Conservation (phyloP, 2,113 vertebrate genomes). For the Mormyrus iriodes region DNA sequence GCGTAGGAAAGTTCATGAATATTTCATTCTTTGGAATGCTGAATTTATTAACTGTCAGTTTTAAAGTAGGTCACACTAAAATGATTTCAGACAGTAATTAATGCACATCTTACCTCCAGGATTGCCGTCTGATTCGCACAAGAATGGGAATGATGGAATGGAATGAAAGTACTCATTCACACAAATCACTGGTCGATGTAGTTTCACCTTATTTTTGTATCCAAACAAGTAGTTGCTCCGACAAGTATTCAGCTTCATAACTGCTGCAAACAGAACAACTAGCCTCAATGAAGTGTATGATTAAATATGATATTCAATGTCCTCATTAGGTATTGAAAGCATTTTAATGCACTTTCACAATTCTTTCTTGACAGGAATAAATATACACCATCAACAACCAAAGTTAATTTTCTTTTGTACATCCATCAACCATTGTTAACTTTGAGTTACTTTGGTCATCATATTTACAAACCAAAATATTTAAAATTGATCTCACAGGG, state of each 20-base stretch:
- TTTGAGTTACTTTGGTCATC: background rate
- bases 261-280: background rate
- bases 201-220: background rate
- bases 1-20: slow-evolving; percentile 19
- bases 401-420: background rate
- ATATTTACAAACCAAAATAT: background rate
- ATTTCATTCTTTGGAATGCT: slow-evolving; percentile 17
- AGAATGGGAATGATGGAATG: slow-evolving; percentile 11
- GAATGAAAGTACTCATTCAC: slow-evolving; percentile 3
- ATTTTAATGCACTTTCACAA: background rate
- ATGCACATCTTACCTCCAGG: slow-evolving; percentile 22
- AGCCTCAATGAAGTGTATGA: background rate
- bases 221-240: slow-evolving; percentile 8
- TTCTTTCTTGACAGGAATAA: background rate
- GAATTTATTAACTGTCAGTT: slow-evolving; percentile 17
- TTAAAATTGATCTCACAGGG: background rate
- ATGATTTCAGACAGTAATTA: slow-evolving; percentile 16
- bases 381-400: background rate
- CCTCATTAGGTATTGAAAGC: background rate
- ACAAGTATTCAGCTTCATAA: background rate
- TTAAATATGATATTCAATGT: background rate
- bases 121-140: slow-evolving; percentile 7
- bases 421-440: background rate
- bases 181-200: background rate
- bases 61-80: slow-evolving; percentile 34